These are phyloP conservation scores for Drosophila emarginata DNA, from an alignment of 2,888 invertebrate species.

Conservation along the genomic window DNA sequence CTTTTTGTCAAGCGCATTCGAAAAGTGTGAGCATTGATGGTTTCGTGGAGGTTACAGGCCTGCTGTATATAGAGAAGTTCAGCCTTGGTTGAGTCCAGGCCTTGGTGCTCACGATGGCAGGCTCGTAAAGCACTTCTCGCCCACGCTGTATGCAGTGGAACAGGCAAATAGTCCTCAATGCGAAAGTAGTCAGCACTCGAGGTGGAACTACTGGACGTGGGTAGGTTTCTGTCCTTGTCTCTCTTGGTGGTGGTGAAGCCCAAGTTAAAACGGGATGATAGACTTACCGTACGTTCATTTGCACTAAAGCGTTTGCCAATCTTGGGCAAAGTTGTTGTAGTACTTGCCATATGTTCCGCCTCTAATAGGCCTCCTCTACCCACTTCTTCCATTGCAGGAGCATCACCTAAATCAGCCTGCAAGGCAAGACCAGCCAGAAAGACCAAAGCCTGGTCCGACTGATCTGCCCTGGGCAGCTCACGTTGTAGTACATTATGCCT, in stretches of 20 bases:
- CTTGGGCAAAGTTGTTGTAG: constrained; percentile 78
- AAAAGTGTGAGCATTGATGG: constrained; percentile 94
- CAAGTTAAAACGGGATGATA: constrained; percentile 73
- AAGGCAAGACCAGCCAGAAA: constrained; percentile 94
- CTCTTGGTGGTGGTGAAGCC: constrained; percentile 57
- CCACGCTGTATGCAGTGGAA: constrained; percentile 85
- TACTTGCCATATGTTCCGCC: constrained; percentile 43
- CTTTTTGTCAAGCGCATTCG: constrained; percentile 90
- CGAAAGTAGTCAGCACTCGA: constrained; percentile 86
- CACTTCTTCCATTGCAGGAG: constrained; percentile 76
- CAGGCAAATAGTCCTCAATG: constrained; percentile 92
- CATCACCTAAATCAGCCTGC: constrained; percentile 96
- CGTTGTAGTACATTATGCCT: constrained; percentile 92
- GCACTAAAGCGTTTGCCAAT: constrained; percentile 74
- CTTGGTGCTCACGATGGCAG: constrained; percentile 91
- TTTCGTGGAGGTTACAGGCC: constrained; percentile 91
- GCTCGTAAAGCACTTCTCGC: constrained; percentile 85
- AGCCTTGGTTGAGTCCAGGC: constrained; percentile 91
- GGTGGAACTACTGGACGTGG: background rate
- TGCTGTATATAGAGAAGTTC: constrained; percentile 94
- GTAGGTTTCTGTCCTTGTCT: background rate
- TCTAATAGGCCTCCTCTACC: constrained; percentile 67
- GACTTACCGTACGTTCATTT: constrained; percentile 73
- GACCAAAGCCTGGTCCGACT: constrained; percentile 86
- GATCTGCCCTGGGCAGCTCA: constrained; percentile 84